Evolutionary conservation across 2,113 vertebrate species (phyloP).

Genomic region (Synchiropus splendidus): DNA sequence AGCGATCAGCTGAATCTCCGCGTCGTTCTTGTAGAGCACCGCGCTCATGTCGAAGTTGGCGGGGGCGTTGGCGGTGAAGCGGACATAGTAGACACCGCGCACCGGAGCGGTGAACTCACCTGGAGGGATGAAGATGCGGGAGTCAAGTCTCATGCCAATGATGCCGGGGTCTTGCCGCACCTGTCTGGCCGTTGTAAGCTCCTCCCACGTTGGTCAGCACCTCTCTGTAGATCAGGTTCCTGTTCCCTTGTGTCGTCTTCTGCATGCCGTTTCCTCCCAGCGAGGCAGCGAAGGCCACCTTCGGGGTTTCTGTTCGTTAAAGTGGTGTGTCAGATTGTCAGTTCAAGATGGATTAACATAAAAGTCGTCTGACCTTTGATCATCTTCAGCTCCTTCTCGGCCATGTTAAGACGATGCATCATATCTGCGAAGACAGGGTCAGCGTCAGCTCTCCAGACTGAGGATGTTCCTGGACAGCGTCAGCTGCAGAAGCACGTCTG

Average conservation of each 20-base stretch:
- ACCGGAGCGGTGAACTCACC: conserved; percentile 38
- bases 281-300: conserved; percentile 39
- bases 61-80: conserved; percentile 40
- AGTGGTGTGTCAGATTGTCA: too few species aligned
- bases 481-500: background rate
- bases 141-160: background rate
- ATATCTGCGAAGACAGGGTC: conserved; percentile 8
- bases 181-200: conserved; percentile 31
- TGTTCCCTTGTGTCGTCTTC: background rate
- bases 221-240: conserved; percentile 26
- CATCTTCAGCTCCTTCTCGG: conserved; percentile 22
- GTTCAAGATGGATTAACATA: background rate
- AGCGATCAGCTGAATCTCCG: conserved; percentile 6
- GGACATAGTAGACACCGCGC: conserved; percentile 47
- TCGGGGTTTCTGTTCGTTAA: conserved; percentile 15
- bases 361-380: conserved; percentile 19
- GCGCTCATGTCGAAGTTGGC: conserved; percentile 29
- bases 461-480: too few species aligned
- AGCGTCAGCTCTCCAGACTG: background rate
- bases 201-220: conserved; percentile 46
- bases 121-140: conserved; percentile 11
- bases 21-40: conserved; percentile 36
- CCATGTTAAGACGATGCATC: conserved; percentile 10
- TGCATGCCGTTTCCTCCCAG: conserved; percentile 32
- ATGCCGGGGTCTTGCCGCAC: background rate